phyloP scores from a whole-genome alignment of 2,797 vertebrate species.

The Morelia viridis region DNA sequence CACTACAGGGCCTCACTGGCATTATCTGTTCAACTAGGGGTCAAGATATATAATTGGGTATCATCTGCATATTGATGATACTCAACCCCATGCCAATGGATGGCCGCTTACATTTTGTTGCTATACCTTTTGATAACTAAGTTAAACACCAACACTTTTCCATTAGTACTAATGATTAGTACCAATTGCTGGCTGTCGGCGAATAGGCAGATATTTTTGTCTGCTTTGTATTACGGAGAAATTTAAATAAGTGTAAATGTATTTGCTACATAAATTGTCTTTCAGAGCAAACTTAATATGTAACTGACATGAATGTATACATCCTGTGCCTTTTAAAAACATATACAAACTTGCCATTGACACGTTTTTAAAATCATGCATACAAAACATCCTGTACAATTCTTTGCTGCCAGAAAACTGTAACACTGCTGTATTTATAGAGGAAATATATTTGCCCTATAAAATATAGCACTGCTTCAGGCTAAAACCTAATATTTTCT shows the following conservation, averaged over 20 bases:
- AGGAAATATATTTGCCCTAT: neutral
- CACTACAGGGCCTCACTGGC: too few species aligned
- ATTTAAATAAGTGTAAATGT: neutral
- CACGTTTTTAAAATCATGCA: neutral
- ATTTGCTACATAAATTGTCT: neutral
- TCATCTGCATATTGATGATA: too few species aligned
- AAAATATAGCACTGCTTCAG: neutral
- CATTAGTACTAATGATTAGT: neutral
- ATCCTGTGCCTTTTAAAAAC: neutral
- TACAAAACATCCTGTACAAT: neutral
- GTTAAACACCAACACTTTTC: neutral
- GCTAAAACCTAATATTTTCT: too few species aligned
- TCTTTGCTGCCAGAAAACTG: neutral
- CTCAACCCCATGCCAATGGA: too few species aligned
- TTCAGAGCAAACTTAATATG: too few species aligned
- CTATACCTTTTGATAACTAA: neutral
- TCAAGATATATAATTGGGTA: too few species aligned
- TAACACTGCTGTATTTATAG: neutral
- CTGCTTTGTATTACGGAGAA: too few species aligned
- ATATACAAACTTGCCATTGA: too few species aligned
- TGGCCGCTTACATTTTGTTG: too few species aligned
- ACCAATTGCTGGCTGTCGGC: neutral
- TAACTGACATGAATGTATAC: too few species aligned
- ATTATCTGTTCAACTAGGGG: too few species aligned
- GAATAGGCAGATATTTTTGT: neutral